Evolutionary conservation across 2,888 invertebrate genomes (phyloP), one percentile per base, ranked within the genome.

Genomic region (Syritta pipiens): DNA sequence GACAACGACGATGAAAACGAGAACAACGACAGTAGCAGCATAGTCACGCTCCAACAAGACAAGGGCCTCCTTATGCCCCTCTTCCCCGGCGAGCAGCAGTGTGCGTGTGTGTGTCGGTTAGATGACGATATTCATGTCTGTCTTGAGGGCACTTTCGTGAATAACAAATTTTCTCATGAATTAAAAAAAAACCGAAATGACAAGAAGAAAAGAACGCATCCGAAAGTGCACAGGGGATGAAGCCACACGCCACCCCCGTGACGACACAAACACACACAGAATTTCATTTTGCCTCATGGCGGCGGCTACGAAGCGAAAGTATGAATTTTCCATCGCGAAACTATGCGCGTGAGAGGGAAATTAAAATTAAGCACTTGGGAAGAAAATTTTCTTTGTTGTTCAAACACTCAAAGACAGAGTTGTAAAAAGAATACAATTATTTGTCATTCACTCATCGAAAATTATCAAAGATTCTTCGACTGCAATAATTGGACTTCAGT

Each of bases 151-250:
- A 42, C 44, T 65, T 32, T 46, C 35, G 4, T 35, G 65, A 65
- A 53, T 65, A 65, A 55, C 44, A 55, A 55, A 55, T 46, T 24
- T 46, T 14, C 65, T 65, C 46, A 65, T 65, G 65, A 65, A 65
- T 65, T 51, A 12, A 24, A 55, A 55, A 65, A 46, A 19, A 10
- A 22, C 44, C 10, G n/a, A 9, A 22, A 19, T 2, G 19, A 14
- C 14, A 4, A 40, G 22, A 6, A 32, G 5, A 42, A 35, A 46
- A 20, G 19, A 44, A 65, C 44, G 35, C 51, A 20, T 40, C 10
- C 37, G n/a, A n/a, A n/a, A n/a, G 6, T 59, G 32, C 24, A 32
- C 42, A 10, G 9, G 14, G 12, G 14, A 24, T 17, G 46, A 14
- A 20, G 1, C 19, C n/a, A n/a, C n/a, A n/a, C n/a, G n/a, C 20